phyloP scores from a whole-genome alignment of 2,888 invertebrate species.

The Capitulum mitella region DNA sequence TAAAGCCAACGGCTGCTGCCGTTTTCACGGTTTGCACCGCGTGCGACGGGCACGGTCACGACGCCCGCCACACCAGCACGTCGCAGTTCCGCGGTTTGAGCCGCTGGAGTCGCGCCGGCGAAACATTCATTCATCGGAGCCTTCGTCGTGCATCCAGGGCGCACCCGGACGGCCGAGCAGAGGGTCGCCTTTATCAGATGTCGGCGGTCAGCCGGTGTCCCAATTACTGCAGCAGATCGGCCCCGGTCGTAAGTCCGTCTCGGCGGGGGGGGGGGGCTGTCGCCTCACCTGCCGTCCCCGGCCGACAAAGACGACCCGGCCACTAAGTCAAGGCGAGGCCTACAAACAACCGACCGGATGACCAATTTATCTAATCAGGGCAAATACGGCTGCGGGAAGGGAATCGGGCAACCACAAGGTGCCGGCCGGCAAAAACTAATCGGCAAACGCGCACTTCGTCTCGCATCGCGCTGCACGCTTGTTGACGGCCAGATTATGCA shows the following conservation, averaged over 20 bases:
- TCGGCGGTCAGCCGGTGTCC: not conserved
- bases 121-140: not conserved
- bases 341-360: conserved; percentile 18
- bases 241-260: no score
- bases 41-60: no score
- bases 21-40: no score
- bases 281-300: not conserved
- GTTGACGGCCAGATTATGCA: conserved; percentile 18
- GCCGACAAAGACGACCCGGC: not conserved
- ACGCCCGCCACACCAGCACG: no score
- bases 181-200: no score
- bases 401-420: not conserved
- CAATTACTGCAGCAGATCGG: not conserved
- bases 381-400: not conserved
- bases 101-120: not conserved
- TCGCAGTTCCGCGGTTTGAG: no score
- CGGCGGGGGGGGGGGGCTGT: not conserved
- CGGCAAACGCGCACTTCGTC: not conserved
- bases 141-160: not conserved
- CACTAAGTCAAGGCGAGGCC: conserved; percentile 13
- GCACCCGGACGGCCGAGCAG: not conserved
- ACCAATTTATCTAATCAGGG: conserved; percentile 16
- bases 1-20: no score
- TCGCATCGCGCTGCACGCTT: not conserved
- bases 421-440: not conserved